Percentiles rank a stretch among this genome's conserved stretches.
These are phyloP conservation scores for Dendrocincla fuliginosa DNA, from an alignment of 2,797 vertebrate genomes.

Conservation along the genomic window DNA sequence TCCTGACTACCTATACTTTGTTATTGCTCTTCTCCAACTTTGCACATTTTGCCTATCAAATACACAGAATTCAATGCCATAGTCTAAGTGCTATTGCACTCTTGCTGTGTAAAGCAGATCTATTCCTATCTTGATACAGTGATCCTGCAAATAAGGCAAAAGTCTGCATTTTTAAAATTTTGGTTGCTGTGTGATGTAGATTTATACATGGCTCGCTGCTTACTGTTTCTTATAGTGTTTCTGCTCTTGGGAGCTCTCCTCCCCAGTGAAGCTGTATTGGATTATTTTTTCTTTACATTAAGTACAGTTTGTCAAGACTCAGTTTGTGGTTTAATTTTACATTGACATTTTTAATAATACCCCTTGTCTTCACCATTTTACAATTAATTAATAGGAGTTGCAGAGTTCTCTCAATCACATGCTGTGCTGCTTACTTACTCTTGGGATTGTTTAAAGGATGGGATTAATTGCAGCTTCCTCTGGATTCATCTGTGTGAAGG, in stretches of 20 bases:
- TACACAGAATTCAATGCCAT: background rate
- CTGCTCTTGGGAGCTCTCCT: background rate
- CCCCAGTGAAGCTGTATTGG: background rate
- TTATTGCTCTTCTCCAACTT: background rate
- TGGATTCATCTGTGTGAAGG: background rate
- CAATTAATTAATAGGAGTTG: background rate
- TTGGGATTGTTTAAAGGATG: background rate
- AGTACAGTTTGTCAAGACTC: background rate
- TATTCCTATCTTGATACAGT: background rate
- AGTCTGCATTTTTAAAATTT: background rate
- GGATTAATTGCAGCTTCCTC: slow-evolving; percentile 4
- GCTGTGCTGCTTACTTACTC: background rate
- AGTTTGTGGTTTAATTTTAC: background rate
- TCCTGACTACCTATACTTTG: background rate
- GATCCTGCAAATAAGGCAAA: background rate
- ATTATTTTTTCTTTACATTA: slow-evolving; percentile 5
- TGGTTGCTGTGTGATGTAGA: background rate
- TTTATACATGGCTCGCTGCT: background rate
- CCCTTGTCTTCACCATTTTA: slow-evolving; percentile 16
- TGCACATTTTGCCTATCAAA: background rate
- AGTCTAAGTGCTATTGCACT: fast-evolving
- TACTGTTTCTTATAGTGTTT: background rate
- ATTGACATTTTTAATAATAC: background rate
- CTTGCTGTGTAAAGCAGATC: background rate
- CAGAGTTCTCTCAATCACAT: background rate